phyloP scores from a whole-genome alignment of 2,888 invertebrate species.

The Nysson spinosus region DNA sequence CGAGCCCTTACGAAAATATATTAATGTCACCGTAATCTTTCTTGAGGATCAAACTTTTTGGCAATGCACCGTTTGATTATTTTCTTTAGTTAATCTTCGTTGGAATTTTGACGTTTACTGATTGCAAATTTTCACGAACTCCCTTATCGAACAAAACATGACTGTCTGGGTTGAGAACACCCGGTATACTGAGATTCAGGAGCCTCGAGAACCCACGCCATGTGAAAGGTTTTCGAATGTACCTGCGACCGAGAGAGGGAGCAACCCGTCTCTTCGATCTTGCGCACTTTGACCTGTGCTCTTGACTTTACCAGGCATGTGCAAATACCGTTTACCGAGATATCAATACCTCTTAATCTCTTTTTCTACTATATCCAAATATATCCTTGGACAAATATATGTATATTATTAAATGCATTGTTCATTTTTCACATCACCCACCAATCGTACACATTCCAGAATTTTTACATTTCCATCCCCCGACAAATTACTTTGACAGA shows the following conservation, averaged over 20 bases:
- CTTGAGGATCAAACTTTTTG: not conserved
- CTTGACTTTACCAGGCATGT: too few relatives aligned
- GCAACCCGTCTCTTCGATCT: conserved; percentile 25
- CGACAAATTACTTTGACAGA: too few relatives aligned
- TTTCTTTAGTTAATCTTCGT: conserved; percentile 15
- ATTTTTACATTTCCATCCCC: too few relatives aligned
- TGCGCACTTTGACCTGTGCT: too few relatives aligned
- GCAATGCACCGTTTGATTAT: not conserved
- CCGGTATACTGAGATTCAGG: conserved; percentile 44
- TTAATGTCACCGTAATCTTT: not conserved
- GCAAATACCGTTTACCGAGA: too few relatives aligned
- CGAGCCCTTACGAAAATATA: not conserved
- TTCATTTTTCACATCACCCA: too few relatives aligned
- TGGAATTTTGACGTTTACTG: not conserved
- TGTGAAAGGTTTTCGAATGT: conserved; percentile 32
- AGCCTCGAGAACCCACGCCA: conserved; percentile 23
- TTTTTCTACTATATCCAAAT: too few relatives aligned
- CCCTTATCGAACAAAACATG: conserved; percentile 3
- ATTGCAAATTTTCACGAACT: conserved; percentile 8
- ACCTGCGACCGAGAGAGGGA: conserved; percentile 50
- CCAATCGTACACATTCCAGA: too few relatives aligned
- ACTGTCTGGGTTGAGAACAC: conserved; percentile 45
- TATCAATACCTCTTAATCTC: too few relatives aligned
- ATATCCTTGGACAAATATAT: too few relatives aligned
- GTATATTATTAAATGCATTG: too few relatives aligned